Evolutionary conservation across 2,888 invertebrate species (phyloP), one percentile per base, ranked within the genome.

Genomic region (Ophonus ardosiacus): DNA sequence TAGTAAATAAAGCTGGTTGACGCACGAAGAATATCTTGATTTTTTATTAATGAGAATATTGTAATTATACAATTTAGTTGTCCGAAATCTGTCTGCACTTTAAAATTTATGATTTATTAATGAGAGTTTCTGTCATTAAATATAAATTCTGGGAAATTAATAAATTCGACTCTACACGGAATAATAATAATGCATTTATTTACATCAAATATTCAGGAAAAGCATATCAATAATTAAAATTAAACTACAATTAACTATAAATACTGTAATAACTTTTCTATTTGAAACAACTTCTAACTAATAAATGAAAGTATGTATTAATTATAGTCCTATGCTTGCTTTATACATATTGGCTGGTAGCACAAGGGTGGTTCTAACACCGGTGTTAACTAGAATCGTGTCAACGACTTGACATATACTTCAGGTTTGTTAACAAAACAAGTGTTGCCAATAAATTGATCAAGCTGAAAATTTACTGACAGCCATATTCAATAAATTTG

Each of bases 1-100:
- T 74, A 17, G 71, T 74, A 74, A 74, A 74, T 74, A 74, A 43
- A 74, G 18, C 71, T 15, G 68, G 40, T 40, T 74, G 71, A 74
- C 71, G 71, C 51, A 74, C 68, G 31, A 31, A 24, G 15, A 68
- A 68, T 40, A 38, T 68, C 68, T 68, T 43, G 40, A 40, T 18
- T 74, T 74, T 74, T 74, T 74, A 17, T 17, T 43, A 74, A 43
- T 74, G 40, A 38, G 18, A 18, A 68, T 18, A 15, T 74, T 18
- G 5, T 74, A 74, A 74, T 74, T 74, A 74, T 40, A 74, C 18
- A 43, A 43, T 74, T 74, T 43, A 74, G 18, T 74, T 74, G 71
- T 43, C 71, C 17, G 71, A 43, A 74, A 74, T 74, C 43, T 74
- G 71, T 51, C 18, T 43, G 18, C 71, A 74, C 51, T 74, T 18